These are phyloP conservation scores for Oxytorus armatus DNA, from an alignment of 2,888 invertebrate species.

Conservation along the genomic window DNA sequence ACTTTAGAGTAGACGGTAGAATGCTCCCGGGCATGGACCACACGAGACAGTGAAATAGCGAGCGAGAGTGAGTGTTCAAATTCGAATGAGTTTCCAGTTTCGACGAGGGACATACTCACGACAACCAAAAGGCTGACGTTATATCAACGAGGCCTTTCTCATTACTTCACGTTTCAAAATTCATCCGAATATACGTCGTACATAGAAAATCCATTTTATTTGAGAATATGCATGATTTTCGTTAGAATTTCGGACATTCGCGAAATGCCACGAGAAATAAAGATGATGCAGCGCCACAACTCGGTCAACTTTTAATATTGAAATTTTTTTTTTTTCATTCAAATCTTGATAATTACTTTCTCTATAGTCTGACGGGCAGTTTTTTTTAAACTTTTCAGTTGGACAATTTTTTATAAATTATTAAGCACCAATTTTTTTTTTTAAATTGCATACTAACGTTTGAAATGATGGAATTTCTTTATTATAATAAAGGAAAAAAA, in stretches of 20 bases:
- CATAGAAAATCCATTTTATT: too few species aligned
- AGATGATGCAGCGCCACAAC: too few species aligned
- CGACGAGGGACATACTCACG: slow-evolving; percentile 39
- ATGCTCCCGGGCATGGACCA: not conserved
- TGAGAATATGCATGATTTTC: slow-evolving; percentile 57
- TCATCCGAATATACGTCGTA: slow-evolving; percentile 26
- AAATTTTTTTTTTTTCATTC: too few species aligned
- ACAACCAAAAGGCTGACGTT: slow-evolving; percentile 16
- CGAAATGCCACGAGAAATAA: slow-evolving; percentile 44
- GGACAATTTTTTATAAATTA: too few species aligned
- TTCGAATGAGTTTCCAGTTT: slow-evolving; percentile 62
- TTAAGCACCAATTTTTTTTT: too few species aligned
- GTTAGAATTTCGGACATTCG: slow-evolving; percentile 41
- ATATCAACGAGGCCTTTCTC: slow-evolving; percentile 17
- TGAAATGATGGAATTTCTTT: too few species aligned
- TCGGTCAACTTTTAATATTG: slow-evolving; percentile 40
- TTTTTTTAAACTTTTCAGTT: too few species aligned
- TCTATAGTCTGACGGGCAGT: too few species aligned
- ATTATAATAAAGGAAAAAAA: too few species aligned
- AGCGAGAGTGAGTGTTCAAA: slow-evolving; percentile 42
- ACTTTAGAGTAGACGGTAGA: slow-evolving; percentile 34
- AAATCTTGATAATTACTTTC: too few species aligned
- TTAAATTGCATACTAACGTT: too few species aligned
- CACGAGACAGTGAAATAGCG: not conserved
- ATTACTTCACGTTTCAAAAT: slow-evolving; percentile 35